These are phyloP conservation scores for Tachystola acroxantha DNA, from an alignment of 2,888 invertebrate species.

Conservation along the genomic window DNA sequence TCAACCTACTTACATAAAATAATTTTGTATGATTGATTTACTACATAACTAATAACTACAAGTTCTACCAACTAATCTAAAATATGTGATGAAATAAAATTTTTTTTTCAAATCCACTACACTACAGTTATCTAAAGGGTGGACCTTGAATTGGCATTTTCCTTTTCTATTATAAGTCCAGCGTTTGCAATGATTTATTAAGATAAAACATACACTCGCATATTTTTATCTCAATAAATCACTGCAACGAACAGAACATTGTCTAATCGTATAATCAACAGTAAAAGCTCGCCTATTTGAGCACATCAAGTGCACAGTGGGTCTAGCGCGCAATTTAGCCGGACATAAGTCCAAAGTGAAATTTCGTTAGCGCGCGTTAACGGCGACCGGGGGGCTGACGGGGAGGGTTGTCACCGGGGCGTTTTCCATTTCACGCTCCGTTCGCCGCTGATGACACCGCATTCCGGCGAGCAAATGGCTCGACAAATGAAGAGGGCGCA, in stretches of 20 bases:
- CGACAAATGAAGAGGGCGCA: slow-evolving; percentile 74
- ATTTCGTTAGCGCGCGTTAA: slow-evolving; percentile 68
- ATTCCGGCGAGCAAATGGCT: slow-evolving; percentile 73
- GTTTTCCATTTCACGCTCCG: slow-evolving; percentile 77
- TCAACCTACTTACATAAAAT: too few relatives aligned
- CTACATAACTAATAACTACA: too few relatives aligned
- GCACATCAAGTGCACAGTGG: slow-evolving; percentile 27
- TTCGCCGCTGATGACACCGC: slow-evolving; percentile 73
- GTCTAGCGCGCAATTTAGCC: slow-evolving; percentile 23
- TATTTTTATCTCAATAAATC: not conserved
- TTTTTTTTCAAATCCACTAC: too few relatives aligned
- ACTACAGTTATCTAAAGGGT: too few relatives aligned
- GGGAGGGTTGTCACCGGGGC: slow-evolving; percentile 61
- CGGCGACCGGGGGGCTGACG: slow-evolving; percentile 33
- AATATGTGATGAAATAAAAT: too few relatives aligned
- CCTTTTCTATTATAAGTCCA: too few relatives aligned
- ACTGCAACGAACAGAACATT: slow-evolving; percentile 21
- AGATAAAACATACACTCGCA: too few relatives aligned
- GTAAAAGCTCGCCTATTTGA: slow-evolving; percentile 37
- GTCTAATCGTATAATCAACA: slow-evolving; percentile 34
- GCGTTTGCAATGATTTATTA: too few relatives aligned
- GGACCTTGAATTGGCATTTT: too few relatives aligned
- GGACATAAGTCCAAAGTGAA: slow-evolving; percentile 35
- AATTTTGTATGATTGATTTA: too few relatives aligned
- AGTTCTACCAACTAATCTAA: too few relatives aligned